Evolutionary conservation across 2,888 invertebrate genomes (phyloP).

Genomic region (Phoenoteleia sp.): DNA sequence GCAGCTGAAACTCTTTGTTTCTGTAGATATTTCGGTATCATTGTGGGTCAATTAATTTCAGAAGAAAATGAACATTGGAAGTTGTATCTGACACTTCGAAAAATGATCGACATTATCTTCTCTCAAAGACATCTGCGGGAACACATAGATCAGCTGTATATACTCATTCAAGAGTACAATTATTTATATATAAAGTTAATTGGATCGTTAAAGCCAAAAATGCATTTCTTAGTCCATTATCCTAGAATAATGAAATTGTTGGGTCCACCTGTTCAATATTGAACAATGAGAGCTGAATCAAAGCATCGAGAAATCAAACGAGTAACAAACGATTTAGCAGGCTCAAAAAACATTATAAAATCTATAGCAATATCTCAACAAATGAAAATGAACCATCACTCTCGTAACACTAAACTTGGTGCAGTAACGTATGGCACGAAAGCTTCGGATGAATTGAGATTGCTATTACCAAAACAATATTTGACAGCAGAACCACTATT

Average conservation of each 20-base stretch:
- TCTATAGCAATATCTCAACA: constrained; percentile 29
- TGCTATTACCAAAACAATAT: constrained; percentile 13
- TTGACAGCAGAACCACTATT: not conserved
- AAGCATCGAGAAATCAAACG: constrained; percentile 40
- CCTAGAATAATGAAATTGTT: constrained; percentile 12
- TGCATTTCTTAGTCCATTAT: constrained; percentile 43
- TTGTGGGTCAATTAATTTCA: constrained; percentile 22
- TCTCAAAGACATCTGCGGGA: not conserved
- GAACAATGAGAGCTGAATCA: constrained; percentile 40
- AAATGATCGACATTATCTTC: constrained; percentile 22
- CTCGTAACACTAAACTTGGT: not conserved
- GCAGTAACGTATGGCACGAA: constrained; percentile 6
- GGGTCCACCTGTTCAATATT: constrained; percentile 31
- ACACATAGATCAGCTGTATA: constrained; percentile 8
- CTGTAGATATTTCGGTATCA: constrained; percentile 29
- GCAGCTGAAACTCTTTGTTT: constrained; percentile 23
- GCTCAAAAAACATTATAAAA: constrained; percentile 28
- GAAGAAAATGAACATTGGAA: constrained; percentile 27
- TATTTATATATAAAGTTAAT: constrained; percentile 18
- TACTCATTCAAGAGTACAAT: constrained; percentile 35
- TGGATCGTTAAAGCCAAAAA: not conserved
- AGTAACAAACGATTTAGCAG: constrained; percentile 2
- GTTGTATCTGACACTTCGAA: constrained; percentile 15
- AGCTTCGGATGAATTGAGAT: not conserved
- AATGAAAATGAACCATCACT: constrained; percentile 12